These are phyloP conservation scores for Holacanthus passer DNA, from an alignment of 2,113 vertebrate genomes.

Conservation along the genomic window DNA sequence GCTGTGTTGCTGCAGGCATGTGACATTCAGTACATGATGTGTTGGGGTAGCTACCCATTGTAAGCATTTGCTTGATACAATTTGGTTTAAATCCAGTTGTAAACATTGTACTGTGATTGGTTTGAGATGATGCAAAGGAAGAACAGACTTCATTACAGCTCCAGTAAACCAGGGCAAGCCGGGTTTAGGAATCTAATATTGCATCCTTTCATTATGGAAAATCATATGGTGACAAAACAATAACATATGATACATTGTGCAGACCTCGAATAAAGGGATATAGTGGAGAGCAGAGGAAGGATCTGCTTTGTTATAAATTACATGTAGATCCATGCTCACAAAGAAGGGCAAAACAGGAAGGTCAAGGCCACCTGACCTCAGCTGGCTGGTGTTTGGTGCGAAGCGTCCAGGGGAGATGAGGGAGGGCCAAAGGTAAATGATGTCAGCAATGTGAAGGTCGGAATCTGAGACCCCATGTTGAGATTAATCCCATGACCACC, in stretches of 20 bases:
- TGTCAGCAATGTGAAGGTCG: not conserved
- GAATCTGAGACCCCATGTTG: not conserved
- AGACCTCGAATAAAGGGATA: not conserved
- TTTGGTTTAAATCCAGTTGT: not conserved
- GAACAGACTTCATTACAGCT: not conserved
- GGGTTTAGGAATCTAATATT: not conserved
- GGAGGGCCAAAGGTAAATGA: not conserved
- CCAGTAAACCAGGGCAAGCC: not conserved
- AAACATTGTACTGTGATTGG: not conserved
- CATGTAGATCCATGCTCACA: not conserved
- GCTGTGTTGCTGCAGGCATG: not conserved
- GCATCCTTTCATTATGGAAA: not conserved
- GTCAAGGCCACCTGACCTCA: conserved; percentile 6
- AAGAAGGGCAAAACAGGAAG: not conserved
- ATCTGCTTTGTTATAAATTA: not conserved
- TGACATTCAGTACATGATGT: not conserved
- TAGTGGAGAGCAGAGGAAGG: not conserved
- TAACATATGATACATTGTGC: not conserved
- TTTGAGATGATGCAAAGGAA: not conserved
- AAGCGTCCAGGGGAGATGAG: not conserved
- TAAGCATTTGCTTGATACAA: not conserved
- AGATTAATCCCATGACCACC: not conserved
- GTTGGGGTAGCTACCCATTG: not conserved
- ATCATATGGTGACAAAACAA: not conserved
- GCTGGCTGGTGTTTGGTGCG: not conserved